phyloP scores from a whole-genome alignment of 2,888 invertebrate genomes.

The Himalopsyche anomala region DNA sequence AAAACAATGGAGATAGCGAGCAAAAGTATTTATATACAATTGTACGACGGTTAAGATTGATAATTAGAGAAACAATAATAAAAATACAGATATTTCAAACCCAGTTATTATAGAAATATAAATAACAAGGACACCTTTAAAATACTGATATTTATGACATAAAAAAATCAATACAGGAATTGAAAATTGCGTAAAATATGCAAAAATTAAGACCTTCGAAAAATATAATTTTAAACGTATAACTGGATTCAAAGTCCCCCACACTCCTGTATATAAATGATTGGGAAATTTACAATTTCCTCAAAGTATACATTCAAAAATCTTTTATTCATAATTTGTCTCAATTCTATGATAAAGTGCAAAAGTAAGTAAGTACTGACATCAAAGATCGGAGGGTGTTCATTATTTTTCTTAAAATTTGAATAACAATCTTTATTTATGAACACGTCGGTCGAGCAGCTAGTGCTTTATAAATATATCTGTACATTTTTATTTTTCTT shows the following conservation, averaged over 20 bases:
- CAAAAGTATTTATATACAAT: too few species aligned
- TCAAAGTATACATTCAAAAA: neutral
- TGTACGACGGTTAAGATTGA: too few species aligned
- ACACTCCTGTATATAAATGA: neutral
- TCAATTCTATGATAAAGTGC: neutral
- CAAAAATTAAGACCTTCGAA: neutral
- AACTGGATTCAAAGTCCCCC: neutral
- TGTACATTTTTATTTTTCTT: too few species aligned
- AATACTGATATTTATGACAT: neutral
- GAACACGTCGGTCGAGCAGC: too few species aligned
- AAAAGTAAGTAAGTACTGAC: neutral
- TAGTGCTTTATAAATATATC: too few species aligned
- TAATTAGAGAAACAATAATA: too few species aligned
- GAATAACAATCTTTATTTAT: too few species aligned
- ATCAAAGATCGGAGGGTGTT: conserved; percentile 15
- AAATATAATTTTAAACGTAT: neutral
- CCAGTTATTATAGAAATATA: neutral
- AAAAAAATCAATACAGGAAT: neutral
- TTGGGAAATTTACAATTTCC: conserved; percentile 26
- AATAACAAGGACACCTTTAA: neutral
- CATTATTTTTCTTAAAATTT: conserved; percentile 4
- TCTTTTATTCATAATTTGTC: conserved; percentile 29
- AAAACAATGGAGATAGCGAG: too few species aligned
- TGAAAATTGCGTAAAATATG: neutral
- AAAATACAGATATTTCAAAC: too few species aligned